A percentile compares a stretch with the other conserved stretches of the same genome.
Evolutionary conservation across 2,113 vertebrate genomes (phyloP).

Genomic region (Mirza zaza): DNA sequence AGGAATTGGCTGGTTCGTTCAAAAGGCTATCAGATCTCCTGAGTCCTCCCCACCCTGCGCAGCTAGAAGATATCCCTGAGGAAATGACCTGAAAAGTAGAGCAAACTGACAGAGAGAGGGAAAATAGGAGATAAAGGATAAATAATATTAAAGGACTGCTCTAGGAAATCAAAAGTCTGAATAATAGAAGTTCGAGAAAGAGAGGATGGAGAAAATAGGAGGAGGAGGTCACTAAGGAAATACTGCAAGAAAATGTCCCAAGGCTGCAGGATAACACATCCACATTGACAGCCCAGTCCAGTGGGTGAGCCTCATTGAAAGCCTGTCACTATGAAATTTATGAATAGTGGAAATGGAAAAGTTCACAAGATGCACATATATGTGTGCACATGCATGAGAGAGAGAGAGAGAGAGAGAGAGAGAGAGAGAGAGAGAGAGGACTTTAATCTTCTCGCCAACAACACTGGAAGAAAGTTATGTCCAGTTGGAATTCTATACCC

Average conservation of each 20-base stretch:
- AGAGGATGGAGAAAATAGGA: background rate
- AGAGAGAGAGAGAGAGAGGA: too few species aligned
- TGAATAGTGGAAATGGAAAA: background rate
- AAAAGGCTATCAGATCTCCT: background rate
- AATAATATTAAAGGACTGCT: background rate
- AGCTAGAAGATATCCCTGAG: background rate
- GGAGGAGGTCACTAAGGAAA: background rate
- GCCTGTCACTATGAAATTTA: background rate
- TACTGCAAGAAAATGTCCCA: background rate
- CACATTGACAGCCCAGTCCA: background rate
- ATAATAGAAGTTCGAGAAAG: background rate
- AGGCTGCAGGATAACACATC: rapidly evolving
- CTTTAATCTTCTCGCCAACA: background rate
- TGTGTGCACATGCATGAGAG: too few species aligned
- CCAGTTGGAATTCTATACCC: background rate
- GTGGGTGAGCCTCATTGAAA: rapidly evolving
- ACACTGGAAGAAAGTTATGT: background rate
- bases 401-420: too few species aligned
- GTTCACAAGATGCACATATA: background rate
- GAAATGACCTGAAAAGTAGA: background rate
- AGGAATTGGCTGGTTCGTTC: background rate
- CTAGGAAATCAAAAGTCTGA: background rate
- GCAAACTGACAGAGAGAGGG: background rate
- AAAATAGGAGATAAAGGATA: background rate
- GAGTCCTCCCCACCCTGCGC: background rate